Evolutionary conservation across 2,888 invertebrate species (phyloP).

Genomic region (Macrophya alboannulata): DNA sequence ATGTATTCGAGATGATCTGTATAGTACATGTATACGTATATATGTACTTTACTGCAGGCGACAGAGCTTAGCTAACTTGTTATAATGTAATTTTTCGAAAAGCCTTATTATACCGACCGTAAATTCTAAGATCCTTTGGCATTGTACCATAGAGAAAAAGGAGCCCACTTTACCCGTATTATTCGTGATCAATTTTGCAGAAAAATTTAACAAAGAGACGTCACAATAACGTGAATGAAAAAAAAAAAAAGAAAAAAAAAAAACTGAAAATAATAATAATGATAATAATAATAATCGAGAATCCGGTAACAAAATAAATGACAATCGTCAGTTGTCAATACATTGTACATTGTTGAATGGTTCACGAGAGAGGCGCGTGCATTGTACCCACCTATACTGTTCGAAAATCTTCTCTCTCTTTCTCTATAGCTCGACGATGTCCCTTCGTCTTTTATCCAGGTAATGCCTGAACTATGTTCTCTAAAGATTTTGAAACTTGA

Average conservation of each 20-base stretch:
- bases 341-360: conserved; percentile 59
- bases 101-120: neutral
- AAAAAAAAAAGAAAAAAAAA: conserved; percentile 20
- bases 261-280: no score
- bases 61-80: conserved; percentile 5
- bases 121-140: neutral
- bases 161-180: conserved; percentile 62
- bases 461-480: conserved; percentile 51
- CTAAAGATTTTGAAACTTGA: conserved; percentile 36
- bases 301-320: conserved; percentile 72
- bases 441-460: conserved; percentile 15
- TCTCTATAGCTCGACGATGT: conserved; percentile 41
- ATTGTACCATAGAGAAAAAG: neutral
- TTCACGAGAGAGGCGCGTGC: conserved; percentile 43
- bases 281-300: conserved; percentile 66
- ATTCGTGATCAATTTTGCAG: conserved; percentile 72
- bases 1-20: neutral
- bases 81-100: conserved; percentile 17
- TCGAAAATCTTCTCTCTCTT: conserved; percentile 42
- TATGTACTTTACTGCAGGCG: neutral
- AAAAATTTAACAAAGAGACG: conserved; percentile 60
- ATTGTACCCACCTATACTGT: conserved; percentile 22
- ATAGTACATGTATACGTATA: no score
- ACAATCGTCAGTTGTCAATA: conserved; percentile 74
- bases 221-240: conserved; percentile 58